phyloP scores from a whole-genome alignment of 2,797 vertebrate species.

The Pangasius djambal region DNA sequence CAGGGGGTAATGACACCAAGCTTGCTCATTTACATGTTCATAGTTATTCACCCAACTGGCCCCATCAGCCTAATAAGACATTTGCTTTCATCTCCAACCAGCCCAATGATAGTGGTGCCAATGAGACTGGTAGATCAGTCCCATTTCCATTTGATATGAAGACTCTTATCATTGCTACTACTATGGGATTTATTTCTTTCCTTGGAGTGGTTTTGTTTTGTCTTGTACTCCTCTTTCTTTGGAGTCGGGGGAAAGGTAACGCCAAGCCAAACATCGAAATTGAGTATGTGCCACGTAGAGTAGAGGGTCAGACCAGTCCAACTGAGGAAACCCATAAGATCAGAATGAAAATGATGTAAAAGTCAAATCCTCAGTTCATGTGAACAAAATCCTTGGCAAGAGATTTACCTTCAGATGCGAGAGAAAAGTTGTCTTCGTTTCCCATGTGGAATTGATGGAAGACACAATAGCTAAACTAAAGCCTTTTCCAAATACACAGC shows the following conservation, averaged over 20 bases:
- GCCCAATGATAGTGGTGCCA: conserved; percentile 90
- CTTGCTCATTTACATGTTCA: conserved; percentile 94
- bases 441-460: conserved; percentile 33
- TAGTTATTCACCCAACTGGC: conserved; percentile 99
- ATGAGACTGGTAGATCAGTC: conserved; percentile 89
- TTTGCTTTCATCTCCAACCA: conserved; percentile 98
- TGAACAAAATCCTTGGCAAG: conserved; percentile 36
- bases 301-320: conserved; percentile 87
- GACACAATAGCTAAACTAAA: conserved; percentile 63
- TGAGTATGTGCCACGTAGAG: conserved; percentile 94
- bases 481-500: conserved; percentile 63
- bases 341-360: conserved; percentile 99
- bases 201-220: conserved; percentile 98
- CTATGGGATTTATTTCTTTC: conserved; percentile 99
- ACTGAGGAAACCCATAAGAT: conserved; percentile 90
- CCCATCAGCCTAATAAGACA: conserved; percentile 96
- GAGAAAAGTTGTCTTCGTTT: conserved; percentile 26
- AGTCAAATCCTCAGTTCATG: conserved; percentile 25
- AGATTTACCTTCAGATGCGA: conserved; percentile 34
- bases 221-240: conserved; percentile 96
- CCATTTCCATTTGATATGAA: conserved; percentile 98
- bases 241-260: conserved; percentile 97
- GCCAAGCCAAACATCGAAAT: conserved; percentile 96
- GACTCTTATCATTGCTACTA: conserved; percentile 97
- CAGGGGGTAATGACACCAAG: conserved; percentile 94